phyloP scores from a whole-genome alignment of 2,888 invertebrate genomes.

The Thera britannica region DNA sequence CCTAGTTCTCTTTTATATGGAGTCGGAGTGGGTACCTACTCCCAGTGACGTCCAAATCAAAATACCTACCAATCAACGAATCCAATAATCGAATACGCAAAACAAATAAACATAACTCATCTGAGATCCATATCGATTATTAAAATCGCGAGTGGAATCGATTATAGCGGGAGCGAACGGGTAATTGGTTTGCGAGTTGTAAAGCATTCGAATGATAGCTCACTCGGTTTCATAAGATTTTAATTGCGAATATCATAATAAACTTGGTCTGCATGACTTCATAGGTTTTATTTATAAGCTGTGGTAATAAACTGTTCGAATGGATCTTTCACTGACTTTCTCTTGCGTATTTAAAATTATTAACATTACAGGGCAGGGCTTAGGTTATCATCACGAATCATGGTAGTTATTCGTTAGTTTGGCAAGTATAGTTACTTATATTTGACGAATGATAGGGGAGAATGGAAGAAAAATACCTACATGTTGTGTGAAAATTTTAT shows the following conservation, averaged over 20 bases:
- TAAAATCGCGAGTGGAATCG: conserved; percentile 74
- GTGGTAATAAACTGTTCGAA: not conserved
- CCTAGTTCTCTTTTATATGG: too few species aligned
- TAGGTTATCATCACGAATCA: too few species aligned
- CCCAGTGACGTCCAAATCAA: conserved; percentile 47
- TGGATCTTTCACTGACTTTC: not conserved
- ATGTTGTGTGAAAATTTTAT: too few species aligned
- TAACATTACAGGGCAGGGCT: too few species aligned
- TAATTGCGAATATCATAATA: conserved; percentile 41
- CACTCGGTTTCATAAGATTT: conserved; percentile 48
- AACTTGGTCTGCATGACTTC: conserved; percentile 12
- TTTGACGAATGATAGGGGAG: too few species aligned
- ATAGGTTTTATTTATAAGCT: conserved; percentile 3
- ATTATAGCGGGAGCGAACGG: conserved; percentile 67
- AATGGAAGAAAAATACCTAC: too few species aligned
- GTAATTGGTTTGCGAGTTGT: conserved; percentile 77
- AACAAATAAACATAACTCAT: conserved; percentile 80
- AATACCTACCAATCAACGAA: conserved; percentile 37
- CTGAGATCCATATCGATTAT: conserved; percentile 76
- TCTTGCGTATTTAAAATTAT: not conserved
- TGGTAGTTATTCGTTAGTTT: too few species aligned
- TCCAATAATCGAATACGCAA: conserved; percentile 55
- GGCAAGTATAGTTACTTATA: too few species aligned
- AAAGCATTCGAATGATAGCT: conserved; percentile 69
- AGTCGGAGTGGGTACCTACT: not conserved